These are phyloP conservation scores for Myoxocephalus aenaeus DNA, from an alignment of 2,797 vertebrate species.

Conservation along the genomic window DNA sequence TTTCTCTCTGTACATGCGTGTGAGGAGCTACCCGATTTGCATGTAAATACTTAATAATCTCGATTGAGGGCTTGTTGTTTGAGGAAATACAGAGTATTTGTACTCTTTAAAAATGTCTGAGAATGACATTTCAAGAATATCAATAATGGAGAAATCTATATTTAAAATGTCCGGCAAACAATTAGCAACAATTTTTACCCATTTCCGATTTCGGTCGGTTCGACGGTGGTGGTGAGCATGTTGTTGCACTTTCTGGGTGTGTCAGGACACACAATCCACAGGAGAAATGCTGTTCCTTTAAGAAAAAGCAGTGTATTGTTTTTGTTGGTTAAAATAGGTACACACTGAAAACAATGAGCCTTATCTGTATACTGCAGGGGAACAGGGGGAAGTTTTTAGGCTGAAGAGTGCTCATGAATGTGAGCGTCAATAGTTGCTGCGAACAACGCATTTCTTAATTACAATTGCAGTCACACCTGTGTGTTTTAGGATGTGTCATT, in stretches of 20 bases:
- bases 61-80: background rate
- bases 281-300: background rate
- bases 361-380: constrained; percentile 48
- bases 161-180: background rate
- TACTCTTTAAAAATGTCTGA: background rate
- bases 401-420: constrained; percentile 21
- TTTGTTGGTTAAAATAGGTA: background rate
- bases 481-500: constrained; percentile 3
- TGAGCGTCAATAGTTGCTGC: constrained; percentile 35
- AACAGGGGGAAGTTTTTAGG: constrained; percentile 29
- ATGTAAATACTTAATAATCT: background rate
- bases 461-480: constrained; percentile 23
- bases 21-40: background rate
- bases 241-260: background rate
- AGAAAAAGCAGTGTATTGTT: background rate
- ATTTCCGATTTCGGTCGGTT: background rate
- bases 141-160: background rate
- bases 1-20: constrained; percentile 14
- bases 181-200: background rate
- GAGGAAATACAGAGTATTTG: background rate
- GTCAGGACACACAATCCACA: background rate
- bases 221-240: background rate
- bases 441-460: constrained; percentile 41
- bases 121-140: background rate
- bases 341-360: constrained; percentile 27